Base-by-base conservation (phyloP, 1,140 invertebrate genomes). In the Diorhabda elongata region DNA sequence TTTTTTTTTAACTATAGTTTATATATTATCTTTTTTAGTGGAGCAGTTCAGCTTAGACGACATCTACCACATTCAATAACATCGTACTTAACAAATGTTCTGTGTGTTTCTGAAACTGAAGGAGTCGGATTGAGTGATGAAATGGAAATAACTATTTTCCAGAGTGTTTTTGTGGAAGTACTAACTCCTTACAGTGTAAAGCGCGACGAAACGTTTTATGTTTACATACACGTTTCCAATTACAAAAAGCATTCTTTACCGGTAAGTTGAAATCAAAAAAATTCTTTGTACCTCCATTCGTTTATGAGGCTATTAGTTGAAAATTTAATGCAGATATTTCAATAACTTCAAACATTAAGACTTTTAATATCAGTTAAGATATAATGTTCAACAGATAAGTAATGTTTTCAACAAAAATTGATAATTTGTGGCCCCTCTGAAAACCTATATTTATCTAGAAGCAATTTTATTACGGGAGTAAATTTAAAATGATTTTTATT, bases 191-290 rank as follows among this genome's bases (percentile, higher is more conserved):
- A 89, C 73, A 88, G 89, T 4, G 84, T 92, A 0, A 89, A 90
- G 75, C 82, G 89, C 7, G 87, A 86, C 3, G 91, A 93, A 80
- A 83, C 87, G 44, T 78, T 92, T 2, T 85, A 85, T 2, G 78
- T 93, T 60, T 87, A 91, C 78, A 87, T 90, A 2, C 84, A 88
- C 0, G 82, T 92, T 2, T 91, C 90, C 79, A 93, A 93, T 79
- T 92, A 92, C 76, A 77, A 91, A 75, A 82, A 84, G 8, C 82
- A 86, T 58, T 85, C 83, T 73, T 76, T 91, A 64, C 87, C 87
- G 4, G 89, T 90, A 82, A 83, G 84, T 79, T 47, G 8, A 58
- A 58, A 41, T 58, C 42, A 2, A 66, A 42, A 42, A 66, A n/a
- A 7, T 56, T 56, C 69, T 69, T 71, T 66, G 42, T 5, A 67